Percentiles rank a stretch among this genome's conserved stretches.
Evolutionary conservation across 2,888 invertebrate genomes (phyloP).

Genomic region (Gastracanthus pulcherrimus): DNA sequence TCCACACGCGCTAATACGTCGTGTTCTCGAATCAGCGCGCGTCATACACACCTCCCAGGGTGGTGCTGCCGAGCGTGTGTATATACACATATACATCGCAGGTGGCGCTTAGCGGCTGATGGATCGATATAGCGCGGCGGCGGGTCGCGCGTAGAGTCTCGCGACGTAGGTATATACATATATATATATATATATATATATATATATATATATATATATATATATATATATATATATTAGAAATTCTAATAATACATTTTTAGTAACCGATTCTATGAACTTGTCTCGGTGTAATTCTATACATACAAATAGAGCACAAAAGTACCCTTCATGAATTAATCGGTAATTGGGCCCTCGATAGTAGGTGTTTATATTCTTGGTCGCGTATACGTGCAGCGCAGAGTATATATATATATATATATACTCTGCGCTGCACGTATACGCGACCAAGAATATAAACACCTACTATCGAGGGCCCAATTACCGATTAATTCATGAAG

Average conservation of each 20-base stretch:
- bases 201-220: too few species aligned
- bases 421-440: not conserved
- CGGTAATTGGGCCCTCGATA: not conserved
- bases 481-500: not conserved
- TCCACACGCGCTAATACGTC: not conserved
- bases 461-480: not conserved
- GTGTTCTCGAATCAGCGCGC: conserved; percentile 25
- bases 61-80: not conserved
- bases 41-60: not conserved
- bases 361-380: not conserved
- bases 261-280: too few species aligned
- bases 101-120: conserved; percentile 44
- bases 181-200: too few species aligned
- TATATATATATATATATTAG: too few species aligned
- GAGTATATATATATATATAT: not conserved
- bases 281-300: too few species aligned
- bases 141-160: conserved; percentile 35
- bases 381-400: not conserved
- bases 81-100: conserved; percentile 15
- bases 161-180: too few species aligned
- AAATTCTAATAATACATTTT: too few species aligned
- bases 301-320: not conserved
- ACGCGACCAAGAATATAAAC: not conserved
- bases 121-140: conserved; percentile 49
- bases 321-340: not conserved